phyloP scores from a whole-genome alignment of 1,140 invertebrate genomes.

The Pseudoatta argentina region DNA sequence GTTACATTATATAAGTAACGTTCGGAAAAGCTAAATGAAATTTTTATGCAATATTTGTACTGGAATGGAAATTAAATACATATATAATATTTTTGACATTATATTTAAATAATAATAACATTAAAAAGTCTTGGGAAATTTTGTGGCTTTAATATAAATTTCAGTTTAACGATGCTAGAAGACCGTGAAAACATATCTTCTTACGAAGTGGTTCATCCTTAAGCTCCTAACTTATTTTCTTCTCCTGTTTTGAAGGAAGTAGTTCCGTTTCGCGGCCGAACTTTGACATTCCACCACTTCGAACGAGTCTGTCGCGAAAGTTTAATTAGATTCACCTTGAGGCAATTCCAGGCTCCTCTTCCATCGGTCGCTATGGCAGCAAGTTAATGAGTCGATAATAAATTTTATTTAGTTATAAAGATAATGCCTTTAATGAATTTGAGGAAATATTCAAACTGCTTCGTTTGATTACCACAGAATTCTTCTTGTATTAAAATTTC shows the following conservation, averaged over 20 bases:
- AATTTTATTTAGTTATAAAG: slow-evolving; percentile 56
- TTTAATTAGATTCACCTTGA: slow-evolving; percentile 61
- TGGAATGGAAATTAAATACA: too few relatives aligned
- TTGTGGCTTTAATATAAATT: slow-evolving; percentile 36
- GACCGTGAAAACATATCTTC: slow-evolving; percentile 47
- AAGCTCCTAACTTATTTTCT: slow-evolving; percentile 55
- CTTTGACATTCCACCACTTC: slow-evolving; percentile 47
- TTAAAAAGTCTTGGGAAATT: neutral
- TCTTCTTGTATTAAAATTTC: neutral
- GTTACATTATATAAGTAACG: too few relatives aligned
- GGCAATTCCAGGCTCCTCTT: slow-evolving; percentile 47
- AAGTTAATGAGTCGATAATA: slow-evolving; percentile 60
- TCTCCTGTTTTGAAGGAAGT: slow-evolving; percentile 36
- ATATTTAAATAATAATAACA: neutral
- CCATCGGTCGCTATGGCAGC: slow-evolving; percentile 49
- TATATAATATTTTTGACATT: neutral
- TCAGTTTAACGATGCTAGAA: slow-evolving; percentile 12
- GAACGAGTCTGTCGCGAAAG: slow-evolving; percentile 57
- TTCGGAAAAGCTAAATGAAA: too few relatives aligned
- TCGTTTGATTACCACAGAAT: slow-evolving; percentile 16
- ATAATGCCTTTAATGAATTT: slow-evolving; percentile 46
- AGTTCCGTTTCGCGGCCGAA: slow-evolving; percentile 46
- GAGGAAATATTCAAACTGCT: slow-evolving; percentile 39
- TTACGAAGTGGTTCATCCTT: slow-evolving; percentile 35
- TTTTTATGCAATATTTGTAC: too few relatives aligned